Evolutionary conservation across 2,888 invertebrate species (phyloP), one percentile per base, ranked within the genome.

Genomic region (Microctonus aethiopoides): DNA sequence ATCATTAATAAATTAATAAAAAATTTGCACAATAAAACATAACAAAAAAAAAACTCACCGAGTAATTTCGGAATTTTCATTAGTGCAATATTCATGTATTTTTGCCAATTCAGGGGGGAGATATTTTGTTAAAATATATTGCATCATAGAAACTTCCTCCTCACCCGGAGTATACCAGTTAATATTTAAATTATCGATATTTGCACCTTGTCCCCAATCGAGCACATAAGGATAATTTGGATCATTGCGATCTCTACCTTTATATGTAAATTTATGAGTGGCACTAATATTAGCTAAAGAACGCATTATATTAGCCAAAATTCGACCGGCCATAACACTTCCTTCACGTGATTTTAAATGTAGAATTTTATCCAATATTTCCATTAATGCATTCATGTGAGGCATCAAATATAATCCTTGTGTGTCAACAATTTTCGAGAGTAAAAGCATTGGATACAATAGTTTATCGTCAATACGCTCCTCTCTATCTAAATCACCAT

Each of bases 401-500:
- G 90, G 89, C 32, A 94, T 74, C 32, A 95, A 83, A 63, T 90
- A 89, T 0, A 87, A 84, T 4, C 93, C 92, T 68, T 91, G 89
- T 70, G 93, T 92, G 77, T 92, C 90, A 1, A 93, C 90, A 2
- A 92, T 86, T 86, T 94, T 92, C 74, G 92, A 91, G 13, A 96
- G 86, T 46, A 96, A 85, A 0, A 93, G 89, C 67, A 96, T 85
- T 78, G 94, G 91, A 87, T 95, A 96, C 1, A 94, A 87, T 41
- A 96, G 88, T 76, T 94, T 93, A 74, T 93, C 91, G 73, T 95
- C 94, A 6, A 95, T 88, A 77, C 91, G 92, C 81, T 96, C 95
- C 67, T 95, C 94, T 64, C 90, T 91, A 20, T 90, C 80, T 41
- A 91, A 86, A 16, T 92, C 92, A 52, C 91, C 90, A 26, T 92